Base-by-base conservation (phyloP, 1,140 invertebrate species). In the Charaxes varanes region DNA sequence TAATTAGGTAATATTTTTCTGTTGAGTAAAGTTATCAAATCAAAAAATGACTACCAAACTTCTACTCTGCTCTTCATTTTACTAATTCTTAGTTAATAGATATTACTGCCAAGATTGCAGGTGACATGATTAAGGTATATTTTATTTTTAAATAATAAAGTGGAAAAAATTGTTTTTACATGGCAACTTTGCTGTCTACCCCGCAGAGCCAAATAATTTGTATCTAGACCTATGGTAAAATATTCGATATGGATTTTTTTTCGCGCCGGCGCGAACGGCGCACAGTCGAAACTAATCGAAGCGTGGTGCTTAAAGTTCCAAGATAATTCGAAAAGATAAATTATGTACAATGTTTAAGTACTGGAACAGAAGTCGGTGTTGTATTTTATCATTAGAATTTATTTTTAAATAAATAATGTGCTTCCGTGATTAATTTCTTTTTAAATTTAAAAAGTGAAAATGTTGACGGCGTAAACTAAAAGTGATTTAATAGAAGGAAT, bases 181-280 rank as follows among this genome's bases (percentile, higher is more conserved):
- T 26, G 21, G 38, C 38, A 41, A 41, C 8, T 4, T 10, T 26
- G 0, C n/a, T 40, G 10, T 31, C 6, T 30, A 4, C 22, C 8
- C 18, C 10, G 16, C 14, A n/a, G n/a, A n/a, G 49, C 41, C 23
- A 53, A 57, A 49, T 33, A 18, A 16, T 24, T 38, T 22, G 19
- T 30, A 17, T 50, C 41, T 21, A 58, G 24, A 43, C 37, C 42
- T 42, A 42, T 34, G 41, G 30, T 44, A 52, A 58, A 52, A 58
- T 49, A 43, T 27, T 26, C 27, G 34, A 23, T 62, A 62, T 58
- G 35, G 59, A 62, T 62, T 62, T 58, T 52, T n/a, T 58, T 62
- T 62, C 59, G 59, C 59, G 59, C 59, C 59, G 59, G 59, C 59
- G 59, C 59, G 59, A 58, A 55, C 35, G 41, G 17, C 27, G 14